phyloP scores from a whole-genome alignment of 2,113 vertebrate species.

The Clarias magur region DNA sequence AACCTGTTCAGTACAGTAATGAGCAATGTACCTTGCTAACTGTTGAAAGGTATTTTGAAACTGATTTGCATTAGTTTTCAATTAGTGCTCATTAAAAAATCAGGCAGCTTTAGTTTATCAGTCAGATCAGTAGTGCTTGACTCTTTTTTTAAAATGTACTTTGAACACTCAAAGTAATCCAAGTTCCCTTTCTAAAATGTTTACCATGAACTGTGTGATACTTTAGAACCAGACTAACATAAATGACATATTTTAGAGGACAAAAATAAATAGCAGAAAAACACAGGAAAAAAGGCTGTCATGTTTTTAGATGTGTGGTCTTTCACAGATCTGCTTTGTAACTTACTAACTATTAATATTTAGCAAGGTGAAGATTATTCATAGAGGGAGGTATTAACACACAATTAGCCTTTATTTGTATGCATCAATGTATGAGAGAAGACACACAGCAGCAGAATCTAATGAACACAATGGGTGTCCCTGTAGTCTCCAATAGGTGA shows the following conservation, averaged over 20 bases:
- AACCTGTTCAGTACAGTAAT: background rate
- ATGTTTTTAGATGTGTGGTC: background rate
- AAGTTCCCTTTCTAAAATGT: constrained; percentile 19
- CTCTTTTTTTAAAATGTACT: background rate
- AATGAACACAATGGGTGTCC: background rate
- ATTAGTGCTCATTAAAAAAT: background rate
- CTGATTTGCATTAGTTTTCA: background rate
- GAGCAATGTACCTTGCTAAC: background rate
- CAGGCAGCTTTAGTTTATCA: background rate
- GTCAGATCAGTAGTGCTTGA: background rate
- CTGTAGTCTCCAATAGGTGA: too few species aligned
- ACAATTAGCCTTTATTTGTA: background rate
- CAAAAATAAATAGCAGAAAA: background rate
- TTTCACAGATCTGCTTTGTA: background rate
- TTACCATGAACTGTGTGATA: background rate
- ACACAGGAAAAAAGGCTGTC: background rate
- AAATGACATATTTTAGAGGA: background rate
- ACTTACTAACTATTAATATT: background rate
- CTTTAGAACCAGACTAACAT: background rate
- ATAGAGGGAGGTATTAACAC: background rate
- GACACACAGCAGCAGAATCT: background rate
- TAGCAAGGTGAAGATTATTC: background rate
- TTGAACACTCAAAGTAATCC: constrained; percentile 34
- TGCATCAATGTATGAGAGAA: background rate
- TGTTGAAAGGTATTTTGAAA: background rate